Base-by-base conservation (phyloP, 2,797 vertebrate genomes). In the Mus caroli region DNA sequence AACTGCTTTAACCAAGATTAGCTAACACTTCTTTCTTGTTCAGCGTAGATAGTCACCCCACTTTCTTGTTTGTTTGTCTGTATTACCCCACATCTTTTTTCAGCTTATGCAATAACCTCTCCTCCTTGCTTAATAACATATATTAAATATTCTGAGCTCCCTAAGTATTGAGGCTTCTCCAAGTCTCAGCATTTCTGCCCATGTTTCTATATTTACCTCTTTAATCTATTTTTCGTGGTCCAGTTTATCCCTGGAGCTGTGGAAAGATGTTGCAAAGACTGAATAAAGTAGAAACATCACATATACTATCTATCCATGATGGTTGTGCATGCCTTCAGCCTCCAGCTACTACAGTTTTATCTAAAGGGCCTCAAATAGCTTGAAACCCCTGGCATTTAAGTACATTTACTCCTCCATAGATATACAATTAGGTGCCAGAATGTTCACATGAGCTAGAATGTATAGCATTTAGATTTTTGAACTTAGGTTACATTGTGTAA, bases 351-450 rank as follows among this genome's bases (percentile, higher is more conserved):
- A 56, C 24, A n/a, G 8, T 52, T 88, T 40, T 31, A 60, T 67
- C 17, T 15, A 22, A 1, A 19, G 2, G 0, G 6, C n/a, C 20
- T 3, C 11, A 2, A 89, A 40, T 10, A 3, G 0, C 14, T 95
- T 14, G 9, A 37, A 79, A 22, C 15, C 24, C 2, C 2, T 73
- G 34, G 67, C 14, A 26, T 54, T 56, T 73, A 87, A 26, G 8
- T 1, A n/a, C 22, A 40, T 54, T 71, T 87, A 69, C 4, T 52
- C 46, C 34, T 15, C 2, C 12, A 69, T 9, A 69, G 20, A 86
- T 17, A 52, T 11, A 86, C 46, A 37, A 8, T 54, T 80, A 69
- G 12, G 52, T 71, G 13, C n/a, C 24, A 67, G 11, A 12, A 50
- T n/a, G 1, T 34, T 3, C 31, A 34, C 64, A 67, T 22, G 11